Evolutionary conservation across 1,140 invertebrate genomes (phyloP), one percentile per base, ranked within the genome.

Genomic region (Meloidogyne exigua): DNA sequence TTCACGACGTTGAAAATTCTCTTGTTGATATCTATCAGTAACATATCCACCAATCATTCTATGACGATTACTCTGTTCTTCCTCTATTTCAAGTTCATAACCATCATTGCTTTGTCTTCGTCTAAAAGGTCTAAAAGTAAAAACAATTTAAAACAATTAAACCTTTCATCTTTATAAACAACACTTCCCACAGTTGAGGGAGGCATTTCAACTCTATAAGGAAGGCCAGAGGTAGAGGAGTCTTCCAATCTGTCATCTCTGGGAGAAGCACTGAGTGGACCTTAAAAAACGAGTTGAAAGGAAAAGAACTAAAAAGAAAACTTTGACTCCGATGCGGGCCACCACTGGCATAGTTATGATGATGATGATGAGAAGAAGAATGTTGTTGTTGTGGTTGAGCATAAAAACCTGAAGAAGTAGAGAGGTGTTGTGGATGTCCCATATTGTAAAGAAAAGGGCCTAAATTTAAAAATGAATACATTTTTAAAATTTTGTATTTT

Each of bases 161-260:
- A 57, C 49, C 49, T n/a, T 57, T 68, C 72, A 18, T n/a, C 21
- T 11, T 79, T 66, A 36, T 72, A 78, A 71, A 44, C 68, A 13
- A 80, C 49, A 18, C 70, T 76, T 12, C 73, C 72, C 44, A 69
- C 66, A 44, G 64, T 80, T 44, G 76, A 80, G 13, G 79, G 76
- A 23, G 80, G 80, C 57, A 83, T 42, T 68, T 81, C 80, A 13
- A 81, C 80, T 15, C 57, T 78, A 80, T 81, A 81, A 3, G 68
- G 49, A 57, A 57, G 49, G n/a, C 18, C 44, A 21, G 70, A n/a
- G 7, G 70, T 62, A 49, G 36, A 49, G n/a, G 21, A 32, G 49
- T 57, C 49, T 57, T 57, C 49, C 49, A 57, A 57, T 57, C 49
- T 57, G 62, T 44, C 28, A 18, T 74, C 32, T 36, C 28, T 25